These are phyloP conservation scores for Uromys caudimaculatus DNA, from an alignment of 2,797 vertebrate species.

Conservation along the genomic window DNA sequence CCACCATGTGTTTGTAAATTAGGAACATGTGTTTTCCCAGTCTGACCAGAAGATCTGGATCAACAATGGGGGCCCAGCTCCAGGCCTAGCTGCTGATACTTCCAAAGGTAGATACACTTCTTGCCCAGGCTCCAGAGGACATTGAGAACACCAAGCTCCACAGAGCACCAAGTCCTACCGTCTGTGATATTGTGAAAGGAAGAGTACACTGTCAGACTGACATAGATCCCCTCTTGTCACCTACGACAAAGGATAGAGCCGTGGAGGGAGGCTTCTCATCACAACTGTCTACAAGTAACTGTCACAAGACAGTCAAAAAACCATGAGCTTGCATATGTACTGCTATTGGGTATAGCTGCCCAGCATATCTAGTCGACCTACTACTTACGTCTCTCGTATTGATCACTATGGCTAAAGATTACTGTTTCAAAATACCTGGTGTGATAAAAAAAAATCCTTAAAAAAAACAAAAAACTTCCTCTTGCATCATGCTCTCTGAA, in stretches of 20 bases:
- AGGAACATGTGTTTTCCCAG: accelerated
- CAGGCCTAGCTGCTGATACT: too few relatives aligned
- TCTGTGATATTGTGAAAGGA: neutral
- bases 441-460: neutral
- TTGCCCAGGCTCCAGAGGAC: neutral
- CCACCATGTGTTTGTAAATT: neutral
- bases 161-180: neutral
- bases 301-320: neutral
- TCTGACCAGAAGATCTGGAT: neutral
- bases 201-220: neutral
- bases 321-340: too few relatives aligned
- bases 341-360: too few relatives aligned
- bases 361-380: neutral
- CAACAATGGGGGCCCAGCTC: neutral
- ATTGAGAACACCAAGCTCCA: too few relatives aligned
- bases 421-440: neutral
- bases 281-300: neutral
- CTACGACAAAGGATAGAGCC: neutral
- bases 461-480: too few relatives aligned
- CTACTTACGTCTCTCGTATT: neutral
- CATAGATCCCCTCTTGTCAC: neutral
- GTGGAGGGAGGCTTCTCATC: neutral
- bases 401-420: neutral
- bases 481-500: neutral
- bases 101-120: neutral